Base-by-base conservation (phyloP, 2,888 invertebrate species). In the Hirtodrosophila cameraria region DNA sequence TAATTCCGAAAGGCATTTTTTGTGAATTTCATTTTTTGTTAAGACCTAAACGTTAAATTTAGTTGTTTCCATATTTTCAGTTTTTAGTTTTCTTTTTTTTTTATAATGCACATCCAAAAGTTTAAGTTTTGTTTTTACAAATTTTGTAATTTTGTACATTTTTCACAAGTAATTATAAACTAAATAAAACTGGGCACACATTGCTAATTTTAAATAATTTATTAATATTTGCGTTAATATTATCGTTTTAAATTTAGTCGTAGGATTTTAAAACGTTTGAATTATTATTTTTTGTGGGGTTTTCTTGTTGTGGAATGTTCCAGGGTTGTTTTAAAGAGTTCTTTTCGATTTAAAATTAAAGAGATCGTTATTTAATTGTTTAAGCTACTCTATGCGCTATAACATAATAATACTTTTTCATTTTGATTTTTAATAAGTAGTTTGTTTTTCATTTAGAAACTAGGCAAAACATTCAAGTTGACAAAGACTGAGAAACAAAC, bases 1-100 rank as follows among this genome's bases (percentile, higher is more conserved):
- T 86, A 75, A 88, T 89, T 89, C 89, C 89, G 86, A 89, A 89
- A 89, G 89, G 89, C 89, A 89, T 81, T 89, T 88, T 89, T 87
- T 82, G 86, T 86, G 80, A 83, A 65, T 84, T 74, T 71, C 63
- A 12, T 35, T 36, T 60, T 63, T 53, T 65, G n/a, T n/a, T n/a
- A n/a, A 64, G 79, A 72, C 76, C 89, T 88, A 89, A 89, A 89
- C 72, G 67, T 88, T 87, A 85, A 87, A 82, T 88, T 87, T 83
- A 61, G 72, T 82, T 79, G 76, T 39, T 67, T 84, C 63, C 61
- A 66, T 68, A 57, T 42, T 62, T 43, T 50, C 68, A 50, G 50
- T 52, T 58, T 61, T 48, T 54, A 41, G 35, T 60, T 66, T 38
- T 61, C 41, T 50, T 35, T 46, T 39, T 30, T 5, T 31, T 20